phyloP scores from a whole-genome alignment of 2,113 vertebrate species.

The Lates calcarifer region DNA sequence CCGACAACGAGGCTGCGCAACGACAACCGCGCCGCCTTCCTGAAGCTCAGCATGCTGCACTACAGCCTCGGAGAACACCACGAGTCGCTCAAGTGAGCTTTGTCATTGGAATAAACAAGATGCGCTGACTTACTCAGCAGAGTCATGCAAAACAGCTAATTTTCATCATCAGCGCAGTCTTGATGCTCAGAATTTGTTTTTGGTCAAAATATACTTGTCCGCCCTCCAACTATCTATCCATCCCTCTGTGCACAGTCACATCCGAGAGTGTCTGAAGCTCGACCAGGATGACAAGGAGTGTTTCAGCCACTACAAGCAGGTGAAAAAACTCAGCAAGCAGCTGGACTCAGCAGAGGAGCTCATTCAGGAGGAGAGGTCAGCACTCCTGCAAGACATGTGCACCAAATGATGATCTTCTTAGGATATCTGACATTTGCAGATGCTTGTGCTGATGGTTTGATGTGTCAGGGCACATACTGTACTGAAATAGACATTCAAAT shows the following conservation, averaged over 20 bases:
- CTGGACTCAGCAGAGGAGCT: conserved; percentile 86
- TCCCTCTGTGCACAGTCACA: conserved; percentile 75
- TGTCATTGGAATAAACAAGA: not conserved
- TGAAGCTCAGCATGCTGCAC: conserved; percentile 87
- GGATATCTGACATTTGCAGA: not conserved
- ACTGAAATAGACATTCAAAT: not conserved
- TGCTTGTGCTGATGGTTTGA: not conserved
- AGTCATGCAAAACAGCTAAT: conserved; percentile 29
- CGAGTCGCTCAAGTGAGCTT: conserved; percentile 85
- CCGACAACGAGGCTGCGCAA: conserved; percentile 85
- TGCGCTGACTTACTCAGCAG: not conserved
- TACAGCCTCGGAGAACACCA: conserved; percentile 87
- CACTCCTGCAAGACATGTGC: not conserved
- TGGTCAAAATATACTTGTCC: not conserved
- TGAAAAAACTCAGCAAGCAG: conserved; percentile 89
- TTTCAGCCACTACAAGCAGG: conserved; percentile 88
- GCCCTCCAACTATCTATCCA: not conserved
- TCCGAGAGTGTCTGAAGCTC: conserved; percentile 88
- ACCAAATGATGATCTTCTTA: not conserved
- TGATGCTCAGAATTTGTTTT: not conserved
- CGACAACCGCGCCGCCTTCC: conserved; percentile 88
- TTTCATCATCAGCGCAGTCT: not conserved
- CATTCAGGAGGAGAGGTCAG: conserved; percentile 82
- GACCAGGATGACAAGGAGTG: conserved; percentile 90
- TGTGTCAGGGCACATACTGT: not conserved